phyloP scores from a whole-genome alignment of 2,113 vertebrate species.

The Poicephalus gulielmi region DNA sequence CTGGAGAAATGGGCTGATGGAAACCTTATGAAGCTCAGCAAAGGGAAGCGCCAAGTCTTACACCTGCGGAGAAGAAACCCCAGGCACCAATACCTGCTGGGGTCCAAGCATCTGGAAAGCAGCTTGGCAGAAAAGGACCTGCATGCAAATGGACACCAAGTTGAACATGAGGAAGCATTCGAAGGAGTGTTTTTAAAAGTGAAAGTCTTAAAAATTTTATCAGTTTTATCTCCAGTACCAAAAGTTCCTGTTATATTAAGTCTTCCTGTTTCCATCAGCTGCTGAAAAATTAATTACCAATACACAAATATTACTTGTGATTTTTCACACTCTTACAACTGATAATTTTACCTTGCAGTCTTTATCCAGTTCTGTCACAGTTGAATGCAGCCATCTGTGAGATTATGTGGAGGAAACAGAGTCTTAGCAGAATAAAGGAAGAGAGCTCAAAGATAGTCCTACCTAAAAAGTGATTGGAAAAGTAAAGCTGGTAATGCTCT shows the following conservation, averaged over 20 bases:
- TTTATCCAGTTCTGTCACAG: constrained; percentile 59
- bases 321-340: constrained; percentile 39
- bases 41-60: not conserved
- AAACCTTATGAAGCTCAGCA: not conserved
- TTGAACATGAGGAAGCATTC: not conserved
- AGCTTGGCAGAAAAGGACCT: not conserved
- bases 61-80: not conserved
- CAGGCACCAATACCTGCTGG: not conserved
- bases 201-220: not conserved
- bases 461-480: constrained; percentile 20
- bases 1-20: not conserved
- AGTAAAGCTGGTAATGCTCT: constrained; percentile 34
- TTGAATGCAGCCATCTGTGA: constrained; percentile 63
- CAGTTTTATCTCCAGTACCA: not conserved
- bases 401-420: constrained; percentile 67
- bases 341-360: constrained; percentile 51
- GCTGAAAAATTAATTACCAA: constrained; percentile 8
- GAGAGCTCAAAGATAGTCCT: constrained; percentile 7
- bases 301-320: not conserved
- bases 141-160: not conserved
- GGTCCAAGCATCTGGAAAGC: not conserved
- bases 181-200: not conserved
- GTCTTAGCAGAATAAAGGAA: constrained; percentile 50
- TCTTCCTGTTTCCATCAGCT: not conserved
- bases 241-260: not conserved